Evolutionary conservation across 53 echinoderm and acorn worm species (phyloP).

Genomic region (Mesocentrotus franciscanus): DNA sequence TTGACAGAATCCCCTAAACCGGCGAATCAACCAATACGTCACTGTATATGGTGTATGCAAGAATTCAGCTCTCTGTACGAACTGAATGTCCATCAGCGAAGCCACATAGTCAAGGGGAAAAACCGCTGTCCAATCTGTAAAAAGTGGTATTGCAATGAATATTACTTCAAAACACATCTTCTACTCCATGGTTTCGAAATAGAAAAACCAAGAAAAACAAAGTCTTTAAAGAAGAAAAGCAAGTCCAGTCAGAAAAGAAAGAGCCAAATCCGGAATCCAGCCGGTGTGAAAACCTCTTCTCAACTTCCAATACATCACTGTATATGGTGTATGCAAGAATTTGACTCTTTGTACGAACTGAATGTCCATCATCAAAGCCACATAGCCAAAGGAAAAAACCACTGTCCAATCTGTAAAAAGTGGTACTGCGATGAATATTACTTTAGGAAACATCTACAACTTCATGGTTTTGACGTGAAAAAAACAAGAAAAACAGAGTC

Average conservation of each 20-base stretch:
- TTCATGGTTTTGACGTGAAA: background rate
- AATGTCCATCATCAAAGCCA: background rate
- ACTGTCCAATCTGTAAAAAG: slow-evolving; percentile 2
- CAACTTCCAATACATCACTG: background rate
- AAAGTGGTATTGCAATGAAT: background rate
- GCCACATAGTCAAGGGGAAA: background rate
- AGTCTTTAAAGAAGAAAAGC: background rate
- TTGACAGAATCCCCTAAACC: background rate
- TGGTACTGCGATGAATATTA: background rate
- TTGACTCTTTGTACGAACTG: background rate
- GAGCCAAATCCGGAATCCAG: too few relatives aligned
- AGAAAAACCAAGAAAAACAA: background rate
- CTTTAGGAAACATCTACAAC: background rate
- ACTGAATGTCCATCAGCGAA: background rate
- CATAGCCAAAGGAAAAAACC: background rate
- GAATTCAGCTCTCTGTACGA: background rate
- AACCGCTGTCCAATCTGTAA: slow-evolving; percentile 25
- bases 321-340: background rate
- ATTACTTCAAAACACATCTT: background rate
- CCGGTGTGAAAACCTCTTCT: too few relatives aligned
- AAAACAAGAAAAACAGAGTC: background rate
- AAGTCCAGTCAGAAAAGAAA: too few relatives aligned
- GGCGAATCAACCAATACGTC: background rate
- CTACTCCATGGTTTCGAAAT: background rate
- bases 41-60: background rate